Percentiles rank a stretch among this genome's conserved stretches.
Conservation (phyloP, 2,113 vertebrate species). For the Harpagus bidentatus region DNA sequence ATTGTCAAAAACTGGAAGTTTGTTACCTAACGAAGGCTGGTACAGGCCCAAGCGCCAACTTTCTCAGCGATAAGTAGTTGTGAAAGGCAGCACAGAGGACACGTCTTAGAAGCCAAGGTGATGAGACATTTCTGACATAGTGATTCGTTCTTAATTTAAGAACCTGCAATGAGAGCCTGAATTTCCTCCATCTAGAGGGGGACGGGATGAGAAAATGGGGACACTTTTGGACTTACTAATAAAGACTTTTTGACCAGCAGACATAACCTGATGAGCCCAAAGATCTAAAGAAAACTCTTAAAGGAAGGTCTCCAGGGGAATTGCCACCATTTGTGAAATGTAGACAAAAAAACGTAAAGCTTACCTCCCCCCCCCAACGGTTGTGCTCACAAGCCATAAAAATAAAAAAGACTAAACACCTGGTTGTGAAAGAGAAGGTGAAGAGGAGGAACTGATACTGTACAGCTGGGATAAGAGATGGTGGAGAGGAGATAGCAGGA, state of each 20-base stretch:
- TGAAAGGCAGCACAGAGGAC: not conserved
- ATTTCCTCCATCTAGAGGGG: not conserved
- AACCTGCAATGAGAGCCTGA: not conserved
- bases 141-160: not conserved
- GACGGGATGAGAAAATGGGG: not conserved
- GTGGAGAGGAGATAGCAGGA: not conserved
- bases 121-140: not conserved
- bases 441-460: not conserved
- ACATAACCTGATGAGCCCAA: not conserved
- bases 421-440: not conserved
- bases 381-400: not conserved
- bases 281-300: not conserved
- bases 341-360: fast-evolving
- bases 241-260: not conserved
- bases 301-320: not conserved
- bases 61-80: not conserved
- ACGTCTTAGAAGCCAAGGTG: not conserved
- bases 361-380: too few relatives aligned
- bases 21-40: not conserved
- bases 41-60: not conserved
- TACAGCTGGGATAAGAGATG: not conserved
- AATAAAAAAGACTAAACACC: not conserved
- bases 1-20: not conserved
- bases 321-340: not conserved
- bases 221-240: not conserved